Evolutionary conservation across 2,113 vertebrate genomes (phyloP), one percentile per base, ranked within the genome.

Genomic region (Leiothrix lutea): DNA sequence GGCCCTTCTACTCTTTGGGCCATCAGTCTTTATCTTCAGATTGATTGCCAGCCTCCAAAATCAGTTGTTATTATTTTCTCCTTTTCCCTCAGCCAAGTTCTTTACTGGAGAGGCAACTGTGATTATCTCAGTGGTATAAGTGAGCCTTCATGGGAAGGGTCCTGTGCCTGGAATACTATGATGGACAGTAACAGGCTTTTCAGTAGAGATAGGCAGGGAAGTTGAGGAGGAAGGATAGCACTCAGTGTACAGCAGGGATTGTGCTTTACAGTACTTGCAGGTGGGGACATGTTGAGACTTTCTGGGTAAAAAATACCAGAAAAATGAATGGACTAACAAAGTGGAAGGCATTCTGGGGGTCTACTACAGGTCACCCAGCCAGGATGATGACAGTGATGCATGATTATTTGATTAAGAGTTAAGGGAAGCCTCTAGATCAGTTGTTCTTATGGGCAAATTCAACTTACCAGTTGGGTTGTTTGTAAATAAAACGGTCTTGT

Each of bases 341-440:
- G 15, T 8, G 4, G 16, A 40, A 45, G 22, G 1, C 2, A 25
- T 47, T 58, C 44, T 26, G 8, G 25, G 3, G 5, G 1, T 40
- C 19, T n/a, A 4, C 14, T 23, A 20, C 10, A 47, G 6, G 42
- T 48, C 9, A 62, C 6, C 2, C 47, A 72, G 20, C 14, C 26
- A 33, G 35, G 14, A 31, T 44, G 11, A 12, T 38, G 26, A 73
- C 7, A 51, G 7, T 33, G 1, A 47, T 25, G 24, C 22, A 22
- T 12, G 17, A 48, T 58, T 81, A 31, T 77, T 78, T 14, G 17
- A 21, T n/a, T 35, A 67, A 26, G 17, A 47, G 64, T 62, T 18
- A 62, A 78, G 4, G 5, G 5, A 67, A 81, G 23, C 21, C 9
- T 60, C 44, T 70, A n/a, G 20, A 18, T 58, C 5, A 31, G 11